Evolutionary conservation across 2,888 invertebrate species (phyloP), one percentile per base, ranked within the genome.

Genomic region (Drosophila kanekoi): DNA sequence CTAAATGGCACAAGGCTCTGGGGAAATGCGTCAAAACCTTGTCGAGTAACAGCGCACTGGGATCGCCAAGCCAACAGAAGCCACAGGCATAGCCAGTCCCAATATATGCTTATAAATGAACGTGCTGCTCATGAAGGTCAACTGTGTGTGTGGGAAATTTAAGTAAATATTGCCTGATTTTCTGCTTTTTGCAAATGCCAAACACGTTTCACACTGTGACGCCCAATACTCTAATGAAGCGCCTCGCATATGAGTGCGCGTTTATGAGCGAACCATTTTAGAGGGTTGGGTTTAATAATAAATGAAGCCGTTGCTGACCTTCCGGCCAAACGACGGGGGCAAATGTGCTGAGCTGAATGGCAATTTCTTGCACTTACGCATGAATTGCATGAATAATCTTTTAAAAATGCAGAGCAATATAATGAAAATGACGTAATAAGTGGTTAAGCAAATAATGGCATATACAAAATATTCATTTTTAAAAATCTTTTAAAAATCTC

Each of bases 1-100:
- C 86, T 84, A 88, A 84, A 83, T 86, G 88, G 88, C 88, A 87
- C 88, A 87, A 83, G 88, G 83, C 84, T 84, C 86, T 71, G 62
- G 84, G 84, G 84, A 84, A 86, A 86, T 87, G 84, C 86, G 88
- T 87, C 86, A 83, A 86, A 87, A 80, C 77, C 83, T 71, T 85
- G 77, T 71, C 81, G 77, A 79, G 77, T 82, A 77, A 20, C 64
- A 60, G 75, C 82, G 77, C 72, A 65, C 40, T 77, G 87, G 77
- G 77, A 74, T 16, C 74, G 32, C 63, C 64, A 35, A 58, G 43
- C 60, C 49, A 37, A 38, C 54, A 59, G n/a, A 48, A 58, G 28
- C 11, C 20, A 52, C 40, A 13, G 43, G 35, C 45, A 13, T 23
- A 14, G 48, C 20, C 33, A 5, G 43, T 20, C 33, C 59, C 35